A percentile compares a stretch with the other conserved stretches of the same genome.
Conservation (phyloP, 2,888 invertebrate species). For the Thera britannica region DNA sequence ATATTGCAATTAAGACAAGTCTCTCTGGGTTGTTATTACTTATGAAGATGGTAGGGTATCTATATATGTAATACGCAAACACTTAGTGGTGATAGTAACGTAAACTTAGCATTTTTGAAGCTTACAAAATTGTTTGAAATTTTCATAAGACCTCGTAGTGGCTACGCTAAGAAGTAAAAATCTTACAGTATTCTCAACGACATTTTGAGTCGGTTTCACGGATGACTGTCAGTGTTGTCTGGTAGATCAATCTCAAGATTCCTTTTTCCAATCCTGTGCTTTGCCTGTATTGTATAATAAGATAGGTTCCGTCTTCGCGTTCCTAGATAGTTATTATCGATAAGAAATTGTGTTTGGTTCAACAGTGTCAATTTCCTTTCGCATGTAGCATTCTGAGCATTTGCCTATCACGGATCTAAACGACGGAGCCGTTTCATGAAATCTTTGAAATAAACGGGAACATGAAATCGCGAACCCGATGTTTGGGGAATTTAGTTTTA, state of each 20-base stretch:
- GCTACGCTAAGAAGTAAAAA: not conserved
- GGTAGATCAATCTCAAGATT: slow-evolving; percentile 23
- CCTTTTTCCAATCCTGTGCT: slow-evolving; percentile 3
- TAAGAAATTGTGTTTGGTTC: slow-evolving; percentile 38
- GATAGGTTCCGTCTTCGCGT: slow-evolving; percentile 35
- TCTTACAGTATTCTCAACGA: not conserved
- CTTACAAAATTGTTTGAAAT: no score
- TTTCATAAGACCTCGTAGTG: no score
- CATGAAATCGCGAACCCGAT: not conserved
- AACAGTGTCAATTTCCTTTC: slow-evolving; percentile 40
- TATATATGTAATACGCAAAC: no score
- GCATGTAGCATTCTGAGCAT: slow-evolving; percentile 32
- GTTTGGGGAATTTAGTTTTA: not conserved
- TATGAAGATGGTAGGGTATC: no score
- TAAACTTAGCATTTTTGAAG: no score
- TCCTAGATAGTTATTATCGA: slow-evolving; percentile 44
- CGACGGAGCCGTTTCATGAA: slow-evolving; percentile 36
- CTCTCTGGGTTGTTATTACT: no score
- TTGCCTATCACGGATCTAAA: slow-evolving; percentile 44
- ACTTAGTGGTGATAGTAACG: no score
- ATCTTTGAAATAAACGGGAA: slow-evolving; percentile 12
- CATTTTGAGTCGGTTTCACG: not conserved
- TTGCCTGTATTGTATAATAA: slow-evolving; percentile 24
- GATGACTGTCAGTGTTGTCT: not conserved
- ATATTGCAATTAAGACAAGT: not conserved